Evolutionary conservation across 1,140 invertebrate species (phyloP).

Genomic region (Semibalanus balanoides): DNA sequence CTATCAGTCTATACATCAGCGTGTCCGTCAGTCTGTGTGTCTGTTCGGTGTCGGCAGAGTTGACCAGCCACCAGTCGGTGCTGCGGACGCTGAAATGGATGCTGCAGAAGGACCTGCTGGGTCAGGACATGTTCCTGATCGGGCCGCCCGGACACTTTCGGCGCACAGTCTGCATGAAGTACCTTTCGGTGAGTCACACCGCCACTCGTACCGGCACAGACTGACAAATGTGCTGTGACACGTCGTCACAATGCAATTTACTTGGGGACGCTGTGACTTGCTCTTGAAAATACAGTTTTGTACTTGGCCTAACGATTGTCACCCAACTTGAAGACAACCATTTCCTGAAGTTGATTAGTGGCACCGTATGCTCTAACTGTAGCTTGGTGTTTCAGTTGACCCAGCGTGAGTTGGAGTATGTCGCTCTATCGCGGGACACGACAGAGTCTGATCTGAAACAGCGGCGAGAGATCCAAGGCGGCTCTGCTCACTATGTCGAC

Average conservation of each 20-base stretch:
- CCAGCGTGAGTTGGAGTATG: conserved; percentile 78
- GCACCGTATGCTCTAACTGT: no score
- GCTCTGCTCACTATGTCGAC: conserved; percentile 82
- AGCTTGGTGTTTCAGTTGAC: conserved; percentile 47
- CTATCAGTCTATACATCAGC: no score
- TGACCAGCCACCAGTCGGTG: conserved; percentile 24
- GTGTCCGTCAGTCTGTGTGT: background rate
- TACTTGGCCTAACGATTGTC: no score
- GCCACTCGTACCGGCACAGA: no score
- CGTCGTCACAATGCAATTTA: no score
- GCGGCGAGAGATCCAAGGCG: conserved; percentile 71
- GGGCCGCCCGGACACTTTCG: conserved; percentile 71
- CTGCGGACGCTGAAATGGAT: conserved; percentile 79
- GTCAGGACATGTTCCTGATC: conserved; percentile 90
- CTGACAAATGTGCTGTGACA: no score
- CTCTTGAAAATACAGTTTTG: no score
- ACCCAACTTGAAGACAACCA: no score
- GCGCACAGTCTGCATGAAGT: conserved; percentile 67
- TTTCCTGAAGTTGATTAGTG: no score
- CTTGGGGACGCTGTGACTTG: no score
- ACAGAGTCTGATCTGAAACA: conserved; percentile 95
- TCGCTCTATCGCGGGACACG: conserved; percentile 84
- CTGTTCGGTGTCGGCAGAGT: background rate
- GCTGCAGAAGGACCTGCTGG: conserved; percentile 79
- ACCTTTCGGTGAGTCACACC: conserved; percentile 26